Percentiles rank a stretch among this genome's conserved stretches.
Evolutionary conservation across 2,797 vertebrate species (phyloP).

Genomic region (Karalla daura): DNA sequence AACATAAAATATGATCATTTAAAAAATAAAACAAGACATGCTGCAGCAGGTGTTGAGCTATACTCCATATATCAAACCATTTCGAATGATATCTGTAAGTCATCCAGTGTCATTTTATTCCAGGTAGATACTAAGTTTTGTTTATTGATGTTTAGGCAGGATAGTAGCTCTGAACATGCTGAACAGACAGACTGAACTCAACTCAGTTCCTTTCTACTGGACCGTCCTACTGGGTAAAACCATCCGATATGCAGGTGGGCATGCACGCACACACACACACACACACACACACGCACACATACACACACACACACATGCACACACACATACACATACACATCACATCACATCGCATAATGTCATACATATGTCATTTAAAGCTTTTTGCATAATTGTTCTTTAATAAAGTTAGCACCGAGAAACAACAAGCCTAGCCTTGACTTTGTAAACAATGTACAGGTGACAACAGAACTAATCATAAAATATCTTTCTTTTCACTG

Average conservation of each 20-base stretch:
- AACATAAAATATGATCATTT: too few relatives aligned
- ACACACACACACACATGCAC: constrained; percentile 2
- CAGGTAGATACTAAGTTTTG: background rate
- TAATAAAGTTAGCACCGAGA: too few relatives aligned
- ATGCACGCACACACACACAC: background rate
- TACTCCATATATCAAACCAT: too few relatives aligned
- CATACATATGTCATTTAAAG: background rate
- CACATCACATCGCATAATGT: too few relatives aligned
- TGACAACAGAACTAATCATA: background rate
- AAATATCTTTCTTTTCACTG: background rate
- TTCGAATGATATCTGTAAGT: too few relatives aligned
- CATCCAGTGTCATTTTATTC: background rate
- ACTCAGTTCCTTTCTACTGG: constrained; percentile 90
- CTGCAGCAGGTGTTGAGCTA: too few relatives aligned
- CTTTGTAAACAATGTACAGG: too few relatives aligned
- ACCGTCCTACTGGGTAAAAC: constrained; percentile 85
- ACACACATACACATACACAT: background rate
- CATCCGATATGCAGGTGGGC: constrained; percentile 86
- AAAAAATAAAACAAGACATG: too few relatives aligned
- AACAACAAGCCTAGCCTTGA: too few relatives aligned
- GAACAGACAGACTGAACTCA: constrained; percentile 72
- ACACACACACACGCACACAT: constrained; percentile 6
- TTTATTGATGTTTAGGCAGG: constrained; percentile 74
- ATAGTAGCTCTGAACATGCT: constrained; percentile 88
- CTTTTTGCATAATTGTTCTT: background rate